Evolutionary conservation across 2,888 invertebrate genomes (phyloP).

Genomic region (Muscina levida): DNA sequence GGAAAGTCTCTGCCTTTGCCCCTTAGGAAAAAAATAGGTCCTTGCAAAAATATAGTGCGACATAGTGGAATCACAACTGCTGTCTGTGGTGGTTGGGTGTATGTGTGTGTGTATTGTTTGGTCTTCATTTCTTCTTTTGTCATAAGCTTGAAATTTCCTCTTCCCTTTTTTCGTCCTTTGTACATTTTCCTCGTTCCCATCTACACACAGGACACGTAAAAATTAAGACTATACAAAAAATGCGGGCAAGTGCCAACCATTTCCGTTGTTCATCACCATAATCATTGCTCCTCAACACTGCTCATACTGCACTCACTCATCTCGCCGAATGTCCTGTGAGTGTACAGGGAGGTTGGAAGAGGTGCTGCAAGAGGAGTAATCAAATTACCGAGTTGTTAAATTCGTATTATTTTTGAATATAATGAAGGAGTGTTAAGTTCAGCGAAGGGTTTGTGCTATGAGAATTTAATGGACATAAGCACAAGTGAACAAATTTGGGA

Average conservation of each 20-base stretch:
- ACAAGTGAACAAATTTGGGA: too few species aligned
- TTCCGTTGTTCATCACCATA: conserved; percentile 57
- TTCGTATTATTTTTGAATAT: conserved; percentile 31
- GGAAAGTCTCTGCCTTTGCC: background rate
- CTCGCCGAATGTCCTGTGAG: background rate
- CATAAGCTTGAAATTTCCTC: conserved; percentile 56
- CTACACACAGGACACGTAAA: conserved; percentile 56
- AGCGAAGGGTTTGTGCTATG: background rate
- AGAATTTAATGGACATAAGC: too few species aligned
- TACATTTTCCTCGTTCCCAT: too few species aligned
- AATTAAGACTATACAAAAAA: conserved; percentile 58
- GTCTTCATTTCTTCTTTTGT: conserved; percentile 17
- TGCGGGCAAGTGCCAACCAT: conserved; percentile 65
- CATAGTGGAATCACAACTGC: conserved; percentile 38
- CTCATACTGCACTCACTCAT: conserved; percentile 28
- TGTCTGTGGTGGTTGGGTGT: conserved; percentile 30
- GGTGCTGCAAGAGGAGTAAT: too few species aligned
- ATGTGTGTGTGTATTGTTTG: background rate
- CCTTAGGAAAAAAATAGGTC: conserved; percentile 21
- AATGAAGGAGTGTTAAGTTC: background rate
- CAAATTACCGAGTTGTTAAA: conserved; percentile 55
- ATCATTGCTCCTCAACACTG: conserved; percentile 7
- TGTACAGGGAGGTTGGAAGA: background rate
- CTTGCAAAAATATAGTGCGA: conserved; percentile 56
- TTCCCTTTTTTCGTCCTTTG: conserved; percentile 22